Percentiles rank a stretch among this genome's conserved stretches.
Conservation (phyloP, 2,113 vertebrate genomes). For the Cnemophilus loriae region DNA sequence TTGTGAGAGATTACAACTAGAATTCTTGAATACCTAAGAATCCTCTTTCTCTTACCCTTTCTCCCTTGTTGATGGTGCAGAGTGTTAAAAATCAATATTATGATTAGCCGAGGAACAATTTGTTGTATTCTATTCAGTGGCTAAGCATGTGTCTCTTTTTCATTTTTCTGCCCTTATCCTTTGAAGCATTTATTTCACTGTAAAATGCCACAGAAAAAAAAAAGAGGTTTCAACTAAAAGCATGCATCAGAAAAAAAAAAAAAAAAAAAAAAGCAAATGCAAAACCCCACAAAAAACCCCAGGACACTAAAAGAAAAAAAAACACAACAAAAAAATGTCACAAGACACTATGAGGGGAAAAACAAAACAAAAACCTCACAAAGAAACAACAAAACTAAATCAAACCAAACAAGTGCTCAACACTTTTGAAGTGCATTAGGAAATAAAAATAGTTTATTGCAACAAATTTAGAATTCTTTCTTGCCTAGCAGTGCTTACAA, state of each 20-base stretch:
- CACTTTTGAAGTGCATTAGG: background rate
- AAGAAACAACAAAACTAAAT: background rate
- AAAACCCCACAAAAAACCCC: too few relatives aligned
- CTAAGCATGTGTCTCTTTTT: background rate
- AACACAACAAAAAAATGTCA: fast-evolving
- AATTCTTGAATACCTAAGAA: background rate
- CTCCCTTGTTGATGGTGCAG: background rate
- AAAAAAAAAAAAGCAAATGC: too few relatives aligned
- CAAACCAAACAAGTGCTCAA: background rate
- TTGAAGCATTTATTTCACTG: background rate
- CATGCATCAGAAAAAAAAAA: background rate
- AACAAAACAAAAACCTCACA: background rate
- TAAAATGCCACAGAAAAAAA: background rate
- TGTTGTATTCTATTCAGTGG: background rate
- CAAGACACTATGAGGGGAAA: background rate
- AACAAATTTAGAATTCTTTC: background rate
- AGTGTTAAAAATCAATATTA: background rate
- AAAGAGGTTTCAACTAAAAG: background rate
- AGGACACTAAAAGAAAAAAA: background rate
- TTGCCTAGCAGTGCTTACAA: background rate
- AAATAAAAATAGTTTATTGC: background rate
- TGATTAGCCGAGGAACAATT: background rate
- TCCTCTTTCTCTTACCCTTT: background rate
- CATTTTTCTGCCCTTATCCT: background rate
- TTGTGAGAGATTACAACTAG: background rate